Evolutionary conservation across 1,140 invertebrate genomes (phyloP).

Genomic region (Aphis gossypii): DNA sequence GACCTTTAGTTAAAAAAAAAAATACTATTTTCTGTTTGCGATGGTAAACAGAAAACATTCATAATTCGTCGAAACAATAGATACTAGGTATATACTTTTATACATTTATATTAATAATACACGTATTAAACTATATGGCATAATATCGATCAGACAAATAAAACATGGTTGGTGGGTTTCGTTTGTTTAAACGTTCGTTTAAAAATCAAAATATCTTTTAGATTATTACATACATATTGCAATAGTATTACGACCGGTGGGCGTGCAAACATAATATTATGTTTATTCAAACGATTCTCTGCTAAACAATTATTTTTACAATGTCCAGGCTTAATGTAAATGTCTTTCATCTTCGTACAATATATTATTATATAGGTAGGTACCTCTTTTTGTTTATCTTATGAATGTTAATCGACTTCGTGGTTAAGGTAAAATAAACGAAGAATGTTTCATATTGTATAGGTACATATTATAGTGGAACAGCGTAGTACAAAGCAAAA

Average conservation of each 20-base stretch:
- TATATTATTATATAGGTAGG: not conserved
- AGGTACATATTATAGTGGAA: not conserved
- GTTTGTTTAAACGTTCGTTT: not conserved
- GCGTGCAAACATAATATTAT: not conserved
- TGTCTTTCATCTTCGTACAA: not conserved
- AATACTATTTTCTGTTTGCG: not conserved
- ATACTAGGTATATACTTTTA: not conserved
- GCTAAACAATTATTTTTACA: not conserved
- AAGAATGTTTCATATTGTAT: not conserved
- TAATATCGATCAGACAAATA: not conserved
- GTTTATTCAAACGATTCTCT: not conserved
- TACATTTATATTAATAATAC: not conserved
- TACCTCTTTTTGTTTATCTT: not conserved
- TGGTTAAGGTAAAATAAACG: not conserved
- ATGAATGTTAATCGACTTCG: not conserved
- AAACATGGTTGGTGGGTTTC: not conserved
- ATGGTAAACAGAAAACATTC: not conserved
- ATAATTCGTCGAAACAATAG: not conserved
- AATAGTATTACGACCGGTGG: not conserved
- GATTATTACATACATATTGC: not conserved
- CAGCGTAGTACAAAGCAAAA: not conserved
- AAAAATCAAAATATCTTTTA: not conserved
- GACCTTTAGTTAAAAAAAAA: not conserved
- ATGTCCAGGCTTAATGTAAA: not conserved
- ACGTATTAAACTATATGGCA: not conserved